These are phyloP conservation scores for Oxyura jamaicensis DNA, from an alignment of 2,113 vertebrate species.

Conservation along the genomic window DNA sequence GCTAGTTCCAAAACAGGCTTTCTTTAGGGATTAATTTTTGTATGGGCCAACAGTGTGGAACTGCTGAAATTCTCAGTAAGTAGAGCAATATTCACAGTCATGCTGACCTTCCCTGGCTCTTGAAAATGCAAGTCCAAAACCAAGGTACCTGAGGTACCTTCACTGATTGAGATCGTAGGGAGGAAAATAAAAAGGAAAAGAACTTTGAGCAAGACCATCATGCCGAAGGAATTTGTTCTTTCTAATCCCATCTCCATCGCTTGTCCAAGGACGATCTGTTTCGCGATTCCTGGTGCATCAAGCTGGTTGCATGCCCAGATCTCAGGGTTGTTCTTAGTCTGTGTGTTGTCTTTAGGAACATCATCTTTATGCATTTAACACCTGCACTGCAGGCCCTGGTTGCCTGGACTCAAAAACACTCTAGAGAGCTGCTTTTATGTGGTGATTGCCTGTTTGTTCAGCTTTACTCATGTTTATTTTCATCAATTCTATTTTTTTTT, in stretches of 20 bases:
- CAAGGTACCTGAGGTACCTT: not conserved
- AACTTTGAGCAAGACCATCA: not conserved
- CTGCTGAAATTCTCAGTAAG: not conserved
- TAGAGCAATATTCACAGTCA: not conserved
- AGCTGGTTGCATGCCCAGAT: not conserved
- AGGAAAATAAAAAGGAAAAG: fast-evolving
- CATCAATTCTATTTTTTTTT: not conserved
- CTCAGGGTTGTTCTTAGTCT: not conserved
- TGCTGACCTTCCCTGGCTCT: not conserved
- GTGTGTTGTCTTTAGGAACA: not conserved
- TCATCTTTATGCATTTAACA: not conserved
- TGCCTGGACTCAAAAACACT: not conserved
- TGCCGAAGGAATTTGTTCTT: not conserved
- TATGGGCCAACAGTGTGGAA: not conserved
- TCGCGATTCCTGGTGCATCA: not conserved
- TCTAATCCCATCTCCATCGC: not conserved
- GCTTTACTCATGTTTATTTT: not conserved
- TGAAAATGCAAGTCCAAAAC: not conserved
- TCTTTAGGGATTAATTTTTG: not conserved
- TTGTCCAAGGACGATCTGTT: not conserved
- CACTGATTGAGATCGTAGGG: not conserved
- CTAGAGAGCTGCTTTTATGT: not conserved
- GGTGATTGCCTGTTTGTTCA: not conserved
- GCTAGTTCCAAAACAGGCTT: not conserved
- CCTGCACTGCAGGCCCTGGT: not conserved